Conservation (phyloP, 2,888 invertebrate genomes). For the Myopa tessellatipennis region DNA sequence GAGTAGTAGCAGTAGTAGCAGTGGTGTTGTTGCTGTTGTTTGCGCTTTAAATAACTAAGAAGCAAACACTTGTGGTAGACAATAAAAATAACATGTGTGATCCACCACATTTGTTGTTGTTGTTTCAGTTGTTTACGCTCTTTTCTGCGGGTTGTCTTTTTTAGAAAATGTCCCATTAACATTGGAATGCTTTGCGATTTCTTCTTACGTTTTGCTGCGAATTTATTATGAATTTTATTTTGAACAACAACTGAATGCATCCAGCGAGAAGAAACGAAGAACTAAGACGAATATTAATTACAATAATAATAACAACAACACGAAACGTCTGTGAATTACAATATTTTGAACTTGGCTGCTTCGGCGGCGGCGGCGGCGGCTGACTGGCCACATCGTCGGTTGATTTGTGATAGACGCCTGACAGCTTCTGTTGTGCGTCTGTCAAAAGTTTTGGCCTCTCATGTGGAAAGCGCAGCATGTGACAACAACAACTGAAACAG, state of each 20-base stretch:
- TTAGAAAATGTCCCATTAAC: neutral
- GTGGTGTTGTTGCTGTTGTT: conserved; percentile 10
- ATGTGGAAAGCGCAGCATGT: neutral
- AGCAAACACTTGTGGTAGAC: conserved; percentile 15
- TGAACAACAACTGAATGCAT: neutral
- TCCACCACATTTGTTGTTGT: conserved; percentile 10
- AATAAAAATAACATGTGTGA: conserved; percentile 2
- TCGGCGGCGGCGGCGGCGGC: too few relatives aligned
- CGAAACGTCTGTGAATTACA: neutral
- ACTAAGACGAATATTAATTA: neutral
- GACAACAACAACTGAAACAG: conserved; percentile 20
- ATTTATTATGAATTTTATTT: conserved; percentile 4
- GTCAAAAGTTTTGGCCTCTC: conserved; percentile 53
- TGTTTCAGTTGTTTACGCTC: neutral
- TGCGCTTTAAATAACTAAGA: conserved; percentile 13
- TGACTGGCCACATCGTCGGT: neutral
- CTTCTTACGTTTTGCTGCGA: neutral
- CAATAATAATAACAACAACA: conserved; percentile 16
- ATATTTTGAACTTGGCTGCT: neutral
- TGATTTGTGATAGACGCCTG: conserved; percentile 61
- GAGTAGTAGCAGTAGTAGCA: neutral
- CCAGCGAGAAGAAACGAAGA: too few relatives aligned
- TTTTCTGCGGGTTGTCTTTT: neutral
- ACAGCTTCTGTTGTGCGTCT: conserved; percentile 60
- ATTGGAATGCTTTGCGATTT: conserved; percentile 11